Base-by-base conservation (phyloP, 1,140 invertebrate genomes). In the Geopemphigus sp. region DNA sequence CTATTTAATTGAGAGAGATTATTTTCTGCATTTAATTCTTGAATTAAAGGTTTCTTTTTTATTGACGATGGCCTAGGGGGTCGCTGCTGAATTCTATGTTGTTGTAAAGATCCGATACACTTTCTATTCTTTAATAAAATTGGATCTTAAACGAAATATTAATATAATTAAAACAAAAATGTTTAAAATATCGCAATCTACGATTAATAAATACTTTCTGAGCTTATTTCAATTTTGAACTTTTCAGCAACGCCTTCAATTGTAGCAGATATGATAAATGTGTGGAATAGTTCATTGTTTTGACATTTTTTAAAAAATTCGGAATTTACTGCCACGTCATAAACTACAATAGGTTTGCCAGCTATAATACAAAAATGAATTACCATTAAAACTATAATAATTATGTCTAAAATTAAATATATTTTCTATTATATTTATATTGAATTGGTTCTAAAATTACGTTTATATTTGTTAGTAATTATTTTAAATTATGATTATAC, bases 241-340 rank as follows among this genome's bases (percentile, higher is more conserved):
- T 95, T 82, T 91, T 88, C 83, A 90, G 89, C 1, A 93, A 82
- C 0, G 11, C 90, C 93, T 84, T 94, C 93, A 85, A 93, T 88
- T 1, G 90, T 88, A 14, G 94, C 88, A 57, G 90, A 90, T 3
- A 94, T 83, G 81, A 95, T 90, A 84, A 95, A 95, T 81, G 89
- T 89, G 82, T 90, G 89, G 81, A 94, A 94, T 0, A 92, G 83
- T 81, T 90, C 86, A 83, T 89, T 91, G 11, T 86, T 88, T 83
- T 90, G 86, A 61, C 91, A 87, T 87, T 92, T 92, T 4, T 87
- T 86, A 82, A 91, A 90, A 83, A 95, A 95, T 17, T 86, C 85
- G 11, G 91, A 87, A 84, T 92, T 91, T 15, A 95, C 89, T 11
- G 93, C 91, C 56, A 95, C 89, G 85, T 95, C 93, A 85, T 91